Evolutionary conservation across 2,888 invertebrate species (phyloP).

Genomic region (Axea sp.): DNA sequence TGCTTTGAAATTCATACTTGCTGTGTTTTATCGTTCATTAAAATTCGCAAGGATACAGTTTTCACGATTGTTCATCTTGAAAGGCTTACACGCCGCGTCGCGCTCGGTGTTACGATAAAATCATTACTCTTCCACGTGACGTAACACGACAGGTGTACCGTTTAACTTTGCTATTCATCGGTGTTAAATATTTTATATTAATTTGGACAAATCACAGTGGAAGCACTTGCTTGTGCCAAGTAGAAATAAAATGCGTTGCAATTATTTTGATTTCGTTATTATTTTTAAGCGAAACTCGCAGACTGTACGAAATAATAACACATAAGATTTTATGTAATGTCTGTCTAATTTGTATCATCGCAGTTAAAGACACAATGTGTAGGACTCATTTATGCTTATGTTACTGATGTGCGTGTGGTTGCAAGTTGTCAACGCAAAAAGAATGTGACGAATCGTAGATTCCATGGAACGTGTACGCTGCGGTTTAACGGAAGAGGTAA

Average conservation of each 20-base stretch:
- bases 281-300: too few relatives aligned
- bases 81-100: slow-evolving; percentile 31
- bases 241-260: too few relatives aligned
- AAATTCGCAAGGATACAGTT: slow-evolving; percentile 40
- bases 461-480: slow-evolving; percentile 38
- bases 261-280: too few relatives aligned
- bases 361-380: too few relatives aligned
- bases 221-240: too few relatives aligned
- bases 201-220: too few relatives aligned
- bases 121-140: not conserved
- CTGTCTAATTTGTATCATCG: too few relatives aligned
- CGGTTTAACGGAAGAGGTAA: slow-evolving; percentile 51
- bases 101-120: slow-evolving; percentile 4
- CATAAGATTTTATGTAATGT: too few relatives aligned
- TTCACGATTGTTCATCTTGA: slow-evolving; percentile 29
- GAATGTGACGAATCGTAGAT: slow-evolving; percentile 45
- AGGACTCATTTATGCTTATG: slow-evolving; percentile 1
- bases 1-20: slow-evolving; percentile 48
- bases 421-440: slow-evolving; percentile 30
- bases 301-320: too few relatives aligned
- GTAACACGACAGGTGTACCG: too few relatives aligned
- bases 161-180: too few relatives aligned
- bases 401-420: slow-evolving; percentile 10
- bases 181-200: too few relatives aligned
- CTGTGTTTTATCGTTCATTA: slow-evolving; percentile 46